Conservation (phyloP, 2,113 vertebrate species). For the Hydrochoerus hydrochaeris region DNA sequence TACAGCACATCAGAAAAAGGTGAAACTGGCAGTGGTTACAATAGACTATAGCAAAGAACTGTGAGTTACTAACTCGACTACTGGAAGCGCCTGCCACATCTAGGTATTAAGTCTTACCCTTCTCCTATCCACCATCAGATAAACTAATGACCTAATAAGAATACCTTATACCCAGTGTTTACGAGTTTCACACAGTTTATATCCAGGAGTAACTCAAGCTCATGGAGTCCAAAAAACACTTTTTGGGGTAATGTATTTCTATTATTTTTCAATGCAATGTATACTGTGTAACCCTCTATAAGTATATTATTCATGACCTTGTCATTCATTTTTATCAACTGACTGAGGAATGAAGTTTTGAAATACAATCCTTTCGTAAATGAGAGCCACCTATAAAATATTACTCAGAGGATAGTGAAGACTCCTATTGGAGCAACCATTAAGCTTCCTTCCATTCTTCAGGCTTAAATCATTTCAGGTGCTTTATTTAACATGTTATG, state of each 20-base stretch:
- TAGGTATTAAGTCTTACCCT: slow-evolving; percentile 15
- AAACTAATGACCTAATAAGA: background rate
- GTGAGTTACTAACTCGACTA: background rate
- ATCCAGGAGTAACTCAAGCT: background rate
- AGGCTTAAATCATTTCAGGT: background rate
- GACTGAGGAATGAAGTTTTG: slow-evolving; percentile 46
- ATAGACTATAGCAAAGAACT: background rate
- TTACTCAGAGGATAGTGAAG: background rate
- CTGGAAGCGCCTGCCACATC: background rate
- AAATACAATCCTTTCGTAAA: slow-evolving; percentile 38
- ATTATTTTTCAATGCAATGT: slow-evolving; percentile 41
- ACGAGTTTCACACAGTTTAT: background rate
- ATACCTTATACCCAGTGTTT: background rate
- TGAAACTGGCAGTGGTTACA: background rate
- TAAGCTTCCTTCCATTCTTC: background rate
- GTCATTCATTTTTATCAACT: slow-evolving; percentile 47
- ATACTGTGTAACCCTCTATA: background rate
- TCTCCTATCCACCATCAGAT: background rate
- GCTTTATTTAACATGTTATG: background rate
- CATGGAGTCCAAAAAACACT: slow-evolving; percentile 2
- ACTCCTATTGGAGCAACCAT: background rate
- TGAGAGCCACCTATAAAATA: background rate
- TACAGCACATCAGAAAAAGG: background rate
- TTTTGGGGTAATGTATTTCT: background rate
- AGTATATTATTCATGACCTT: slow-evolving; percentile 35